Evolutionary conservation across 2,113 vertebrate species (phyloP).

Genomic region (Peucedramus taeniatus): DNA sequence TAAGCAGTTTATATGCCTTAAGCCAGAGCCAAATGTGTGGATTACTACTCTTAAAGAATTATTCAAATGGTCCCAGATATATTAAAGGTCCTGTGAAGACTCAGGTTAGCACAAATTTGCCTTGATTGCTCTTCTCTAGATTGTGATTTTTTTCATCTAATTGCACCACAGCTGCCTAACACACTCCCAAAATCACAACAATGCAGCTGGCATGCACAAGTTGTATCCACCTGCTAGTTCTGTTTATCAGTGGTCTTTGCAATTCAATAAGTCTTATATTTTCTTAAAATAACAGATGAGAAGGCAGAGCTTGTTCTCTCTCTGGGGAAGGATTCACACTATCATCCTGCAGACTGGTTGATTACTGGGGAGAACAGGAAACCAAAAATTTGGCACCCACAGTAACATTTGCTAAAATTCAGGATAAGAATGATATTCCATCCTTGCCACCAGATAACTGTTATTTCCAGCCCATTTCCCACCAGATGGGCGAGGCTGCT

Average conservation of each 20-base stretch:
- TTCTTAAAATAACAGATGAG: neutral
- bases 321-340: neutral
- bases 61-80: neutral
- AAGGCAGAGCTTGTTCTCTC: neutral
- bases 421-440: neutral
- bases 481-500: no score
- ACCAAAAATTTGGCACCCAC: neutral
- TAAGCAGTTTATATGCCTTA: neutral
- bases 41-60: neutral
- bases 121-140: neutral
- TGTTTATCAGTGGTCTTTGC: neutral
- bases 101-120: neutral
- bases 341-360: neutral
- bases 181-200: neutral
- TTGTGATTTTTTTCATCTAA: neutral
- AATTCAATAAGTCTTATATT: neutral
- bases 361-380: neutral
- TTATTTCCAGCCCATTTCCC: neutral
- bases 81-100: neutral
- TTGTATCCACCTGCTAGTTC: neutral
- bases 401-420: neutral
- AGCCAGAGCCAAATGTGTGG: neutral
- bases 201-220: fast-evolving
- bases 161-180: neutral
- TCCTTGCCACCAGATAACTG: neutral